These are phyloP conservation scores for Euthynnus affinis DNA, from an alignment of 2,797 vertebrate species.

Conservation along the genomic window DNA sequence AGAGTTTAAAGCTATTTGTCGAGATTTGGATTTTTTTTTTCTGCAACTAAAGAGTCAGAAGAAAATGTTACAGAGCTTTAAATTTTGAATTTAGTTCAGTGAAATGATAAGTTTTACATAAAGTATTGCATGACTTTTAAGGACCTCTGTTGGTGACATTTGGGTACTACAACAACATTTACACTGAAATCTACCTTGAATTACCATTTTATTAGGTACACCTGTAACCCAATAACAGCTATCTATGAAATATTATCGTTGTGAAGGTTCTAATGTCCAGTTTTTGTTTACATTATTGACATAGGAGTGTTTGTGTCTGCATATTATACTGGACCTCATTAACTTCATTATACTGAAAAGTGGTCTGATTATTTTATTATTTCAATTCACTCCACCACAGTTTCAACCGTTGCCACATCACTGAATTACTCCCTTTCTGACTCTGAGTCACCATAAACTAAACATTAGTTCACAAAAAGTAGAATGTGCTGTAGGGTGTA, in stretches of 20 bases:
- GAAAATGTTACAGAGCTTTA: neutral
- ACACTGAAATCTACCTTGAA: neutral
- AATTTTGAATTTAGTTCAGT: neutral
- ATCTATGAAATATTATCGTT: no score
- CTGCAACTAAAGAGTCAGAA: neutral
- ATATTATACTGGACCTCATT: neutral
- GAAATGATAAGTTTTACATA: neutral
- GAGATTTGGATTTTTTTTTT: neutral
- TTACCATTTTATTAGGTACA: neutral
- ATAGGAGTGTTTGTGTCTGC: no score
- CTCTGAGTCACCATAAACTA: neutral
- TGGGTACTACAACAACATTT: slow-evolving; percentile 23
- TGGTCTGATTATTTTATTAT: no score
- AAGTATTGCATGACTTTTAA: slow-evolving; percentile 17
- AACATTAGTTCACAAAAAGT: neutral
- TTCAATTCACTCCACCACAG: no score
- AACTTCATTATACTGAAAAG: neutral
- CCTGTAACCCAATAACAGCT: neutral
- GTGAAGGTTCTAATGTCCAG: no score
- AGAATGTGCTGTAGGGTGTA: neutral
- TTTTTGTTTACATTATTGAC: no score
- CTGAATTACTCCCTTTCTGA: neutral
- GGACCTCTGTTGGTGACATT: slow-evolving; percentile 55
- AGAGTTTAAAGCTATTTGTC: neutral
- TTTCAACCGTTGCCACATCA: neutral